Conservation (phyloP, 2,797 vertebrate genomes). For the Rhabdophis nuchalis region DNA sequence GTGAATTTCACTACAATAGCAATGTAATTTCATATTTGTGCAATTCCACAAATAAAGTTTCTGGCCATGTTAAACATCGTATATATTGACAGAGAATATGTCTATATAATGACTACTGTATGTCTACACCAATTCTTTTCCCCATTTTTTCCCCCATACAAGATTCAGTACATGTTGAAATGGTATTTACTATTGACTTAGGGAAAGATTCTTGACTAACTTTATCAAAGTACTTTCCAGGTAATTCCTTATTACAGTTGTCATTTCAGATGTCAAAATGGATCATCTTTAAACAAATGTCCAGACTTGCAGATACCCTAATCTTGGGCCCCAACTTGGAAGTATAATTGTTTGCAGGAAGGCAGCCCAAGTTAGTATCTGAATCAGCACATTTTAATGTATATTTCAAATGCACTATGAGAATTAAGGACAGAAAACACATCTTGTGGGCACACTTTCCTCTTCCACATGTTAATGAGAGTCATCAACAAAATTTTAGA, state of each 20-base stretch:
- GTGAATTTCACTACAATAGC: neutral
- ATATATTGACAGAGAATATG: neutral
- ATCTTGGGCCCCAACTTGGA: neutral
- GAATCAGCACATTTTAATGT: neutral
- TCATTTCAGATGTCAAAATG: neutral
- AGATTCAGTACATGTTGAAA: neutral
- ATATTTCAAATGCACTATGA: neutral
- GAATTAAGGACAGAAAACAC: neutral
- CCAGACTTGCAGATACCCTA: too few relatives aligned
- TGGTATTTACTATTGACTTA: neutral
- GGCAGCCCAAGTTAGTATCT: neutral
- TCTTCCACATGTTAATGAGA: neutral
- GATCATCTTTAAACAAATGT: neutral
- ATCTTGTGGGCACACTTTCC: neutral
- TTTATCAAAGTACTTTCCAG: neutral
- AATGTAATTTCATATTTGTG: neutral
- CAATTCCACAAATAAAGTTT: neutral
- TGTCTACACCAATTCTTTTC: neutral
- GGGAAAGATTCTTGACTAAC: neutral
- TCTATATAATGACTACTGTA: neutral
- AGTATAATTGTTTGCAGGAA: neutral
- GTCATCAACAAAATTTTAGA: neutral
- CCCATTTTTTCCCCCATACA: neutral
- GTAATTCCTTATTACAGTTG: neutral
- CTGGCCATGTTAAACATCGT: neutral